A percentile compares a stretch with the other conserved stretches of the same genome.
phyloP scores from a whole-genome alignment of 2,888 invertebrate genomes.

The Artemia sp. region DNA sequence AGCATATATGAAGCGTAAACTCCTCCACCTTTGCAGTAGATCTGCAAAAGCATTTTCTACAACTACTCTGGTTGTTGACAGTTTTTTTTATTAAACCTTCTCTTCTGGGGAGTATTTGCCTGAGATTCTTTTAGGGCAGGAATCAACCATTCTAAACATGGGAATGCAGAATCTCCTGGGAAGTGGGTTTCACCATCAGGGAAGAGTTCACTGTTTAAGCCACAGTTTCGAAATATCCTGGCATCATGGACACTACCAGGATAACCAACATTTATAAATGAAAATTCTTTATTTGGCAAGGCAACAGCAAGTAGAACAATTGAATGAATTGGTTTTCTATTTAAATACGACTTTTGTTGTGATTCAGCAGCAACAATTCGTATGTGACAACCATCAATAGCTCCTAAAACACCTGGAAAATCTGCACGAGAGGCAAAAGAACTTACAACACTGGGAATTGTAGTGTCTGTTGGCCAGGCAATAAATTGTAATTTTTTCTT shows the following conservation, averaged over 20 bases:
- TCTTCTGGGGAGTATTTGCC: too few species aligned
- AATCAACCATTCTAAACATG: not conserved
- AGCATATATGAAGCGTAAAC: too few species aligned
- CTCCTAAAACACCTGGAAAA: not conserved
- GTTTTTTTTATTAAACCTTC: not conserved
- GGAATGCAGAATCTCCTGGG: constrained; percentile 12
- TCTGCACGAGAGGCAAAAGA: not conserved
- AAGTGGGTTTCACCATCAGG: not conserved
- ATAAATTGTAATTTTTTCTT: too few species aligned
- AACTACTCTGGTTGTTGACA: not conserved
- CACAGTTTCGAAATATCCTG: not conserved
- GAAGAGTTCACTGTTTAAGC: not conserved
- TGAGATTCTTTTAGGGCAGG: not conserved
- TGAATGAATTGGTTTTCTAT: not conserved
- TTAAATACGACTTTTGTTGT: constrained; percentile 4
- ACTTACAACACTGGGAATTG: too few species aligned
- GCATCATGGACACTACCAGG: constrained; percentile 3
- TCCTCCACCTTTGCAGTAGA: not conserved
- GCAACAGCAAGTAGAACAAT: not conserved
- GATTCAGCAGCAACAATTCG: not conserved
- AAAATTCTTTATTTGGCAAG: not conserved
- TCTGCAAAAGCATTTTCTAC: constrained; percentile 1
- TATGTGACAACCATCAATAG: constrained; percentile 4
- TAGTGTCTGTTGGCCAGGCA: too few species aligned
- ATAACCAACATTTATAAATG: constrained; percentile 10